Base-by-base conservation (phyloP, 2,113 vertebrate genomes). In the Leucopsar rothschildi region DNA sequence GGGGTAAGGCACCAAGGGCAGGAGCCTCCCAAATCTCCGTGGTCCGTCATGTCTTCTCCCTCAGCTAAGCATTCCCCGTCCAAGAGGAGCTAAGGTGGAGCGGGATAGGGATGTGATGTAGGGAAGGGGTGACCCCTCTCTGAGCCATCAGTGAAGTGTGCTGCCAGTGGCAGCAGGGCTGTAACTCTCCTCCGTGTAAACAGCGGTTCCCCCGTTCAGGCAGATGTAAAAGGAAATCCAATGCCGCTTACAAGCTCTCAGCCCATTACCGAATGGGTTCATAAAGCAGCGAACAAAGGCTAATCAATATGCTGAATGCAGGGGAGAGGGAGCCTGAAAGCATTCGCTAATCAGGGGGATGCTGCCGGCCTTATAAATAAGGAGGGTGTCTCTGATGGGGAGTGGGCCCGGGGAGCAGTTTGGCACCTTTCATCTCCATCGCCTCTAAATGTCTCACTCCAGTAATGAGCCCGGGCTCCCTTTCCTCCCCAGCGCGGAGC, bases 251-350 rank as follows among this genome's bases (percentile, higher is more conserved):
- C 92, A 94, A 81, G 84, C 96, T 97, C 59, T 91, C 90, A 87
- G 90, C 82, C 95, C 94, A 92, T 97, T 96, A 96, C 82, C 3
- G 9, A 91, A 78, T 2, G 23, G 93, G 92, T 95, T 97, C 95
- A 95, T 96, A 95, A 97, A 95, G 92, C 88, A 94, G 66, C 0
- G 21, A 94, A 92, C 83, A 96, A 93, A 96, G 80, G 82, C 88
- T 92, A 95, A 97, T 97, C 96, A 95, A 97, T 97, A 96, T 77
- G 90, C 72, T 82, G 88, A 96, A 65, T 70, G 88, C 72, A 71
- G 77, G 69, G 81, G 72, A 93, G 88, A 82, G 63, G 73, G 75
- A 71, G 77, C 79, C 95, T 71, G 94, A 92, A 95, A 97, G 77
- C 86, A 12, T 72, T 93, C 8, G 3, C 90, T 96, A 88, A 96